phyloP scores from a whole-genome alignment of 2,797 vertebrate genomes.

The Paramormyrops hopkinsi region DNA sequence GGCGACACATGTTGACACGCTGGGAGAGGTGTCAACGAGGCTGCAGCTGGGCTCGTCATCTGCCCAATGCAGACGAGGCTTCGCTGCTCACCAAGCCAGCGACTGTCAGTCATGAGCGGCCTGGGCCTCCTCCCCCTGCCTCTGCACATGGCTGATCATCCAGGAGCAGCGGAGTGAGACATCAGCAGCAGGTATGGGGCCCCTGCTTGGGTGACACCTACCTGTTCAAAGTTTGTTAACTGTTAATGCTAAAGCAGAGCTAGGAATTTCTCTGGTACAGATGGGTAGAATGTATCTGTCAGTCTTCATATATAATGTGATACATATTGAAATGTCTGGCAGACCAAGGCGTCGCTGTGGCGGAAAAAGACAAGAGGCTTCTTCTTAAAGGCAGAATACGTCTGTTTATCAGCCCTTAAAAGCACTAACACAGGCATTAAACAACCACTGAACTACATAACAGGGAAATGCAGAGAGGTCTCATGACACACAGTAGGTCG shows the following conservation, averaged over 20 bases:
- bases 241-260: not conserved
- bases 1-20: slow-evolving; percentile 31
- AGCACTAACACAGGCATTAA: not conserved
- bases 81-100: not conserved
- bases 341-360: not conserved
- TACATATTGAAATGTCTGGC: not conserved
- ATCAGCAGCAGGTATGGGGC: not conserved
- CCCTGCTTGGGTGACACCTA: not conserved
- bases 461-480: not conserved
- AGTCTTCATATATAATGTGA: not conserved
- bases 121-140: not conserved
- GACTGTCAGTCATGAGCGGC: not conserved
- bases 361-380: not conserved
- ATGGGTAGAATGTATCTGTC: not conserved
- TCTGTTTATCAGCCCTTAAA: not conserved
- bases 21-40: slow-evolving; percentile 18
- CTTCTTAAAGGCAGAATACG: not conserved
- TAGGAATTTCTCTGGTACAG: not conserved
- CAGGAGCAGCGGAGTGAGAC: not conserved
- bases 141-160: not conserved
- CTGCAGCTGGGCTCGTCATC: slow-evolving; percentile 10
- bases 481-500: not conserved
- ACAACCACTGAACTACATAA: not conserved
- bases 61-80: not conserved
- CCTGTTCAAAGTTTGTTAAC: not conserved